Percentiles rank a stretch among this genome's conserved stretches.
Conservation (phyloP, 2,888 invertebrate genomes). For the Ischnura elegans region DNA sequence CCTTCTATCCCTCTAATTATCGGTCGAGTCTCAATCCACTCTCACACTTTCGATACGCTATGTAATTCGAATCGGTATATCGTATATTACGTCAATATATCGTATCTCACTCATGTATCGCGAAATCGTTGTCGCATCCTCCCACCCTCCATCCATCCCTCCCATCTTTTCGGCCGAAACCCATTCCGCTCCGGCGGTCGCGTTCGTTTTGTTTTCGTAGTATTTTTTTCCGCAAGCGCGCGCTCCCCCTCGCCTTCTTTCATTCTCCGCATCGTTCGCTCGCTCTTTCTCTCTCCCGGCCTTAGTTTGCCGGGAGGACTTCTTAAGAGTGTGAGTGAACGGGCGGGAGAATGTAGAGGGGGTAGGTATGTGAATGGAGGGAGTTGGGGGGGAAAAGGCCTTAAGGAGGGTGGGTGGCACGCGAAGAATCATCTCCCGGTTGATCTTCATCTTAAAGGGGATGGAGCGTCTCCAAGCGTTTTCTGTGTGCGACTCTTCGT, state of each 20-base stretch:
- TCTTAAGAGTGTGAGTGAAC: background rate
- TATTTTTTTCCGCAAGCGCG: background rate
- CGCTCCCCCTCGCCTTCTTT: background rate
- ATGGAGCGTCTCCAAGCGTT: background rate
- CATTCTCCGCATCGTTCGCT: background rate
- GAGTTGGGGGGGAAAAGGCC: background rate
- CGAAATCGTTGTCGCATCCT: no score
- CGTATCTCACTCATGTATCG: no score
- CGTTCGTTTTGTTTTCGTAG: conserved; percentile 10
- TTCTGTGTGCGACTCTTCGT: background rate
- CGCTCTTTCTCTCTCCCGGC: background rate
- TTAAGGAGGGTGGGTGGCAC: background rate
- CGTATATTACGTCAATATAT: no score
- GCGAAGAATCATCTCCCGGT: conserved; percentile 11
- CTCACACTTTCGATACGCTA: no score
- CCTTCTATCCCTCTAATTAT: no score
- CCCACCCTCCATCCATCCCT: background rate
- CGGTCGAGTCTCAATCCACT: no score
- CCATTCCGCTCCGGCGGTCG: background rate
- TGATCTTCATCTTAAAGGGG: background rate
- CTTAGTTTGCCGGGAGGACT: conserved; percentile 21
- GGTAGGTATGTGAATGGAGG: background rate
- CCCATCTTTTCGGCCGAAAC: background rate
- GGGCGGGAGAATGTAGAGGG: background rate
- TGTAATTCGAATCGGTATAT: no score